Percentiles rank a stretch among this genome's conserved stretches.
Conservation (phyloP, 2,113 vertebrate species). For the Zingel zingel region DNA sequence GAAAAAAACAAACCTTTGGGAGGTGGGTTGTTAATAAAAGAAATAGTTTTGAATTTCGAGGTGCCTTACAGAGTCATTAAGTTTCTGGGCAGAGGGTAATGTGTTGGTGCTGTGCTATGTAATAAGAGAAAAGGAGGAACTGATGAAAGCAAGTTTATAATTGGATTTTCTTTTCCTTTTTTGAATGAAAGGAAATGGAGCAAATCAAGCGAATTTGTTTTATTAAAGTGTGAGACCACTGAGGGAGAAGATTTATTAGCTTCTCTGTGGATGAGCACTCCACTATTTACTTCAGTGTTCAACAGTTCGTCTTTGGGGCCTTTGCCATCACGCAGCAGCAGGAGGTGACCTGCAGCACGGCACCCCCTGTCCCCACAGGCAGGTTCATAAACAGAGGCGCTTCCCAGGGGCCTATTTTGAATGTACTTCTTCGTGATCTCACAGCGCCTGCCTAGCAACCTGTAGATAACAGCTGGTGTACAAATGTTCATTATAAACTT, state of each 20-base stretch:
- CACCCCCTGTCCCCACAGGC: constrained; percentile 13
- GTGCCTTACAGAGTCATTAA: not conserved
- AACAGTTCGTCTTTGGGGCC: constrained; percentile 38
- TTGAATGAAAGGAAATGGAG: not conserved
- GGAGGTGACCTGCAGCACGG: constrained; percentile 29
- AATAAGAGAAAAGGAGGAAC: not conserved
- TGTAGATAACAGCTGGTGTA: constrained; percentile 30
- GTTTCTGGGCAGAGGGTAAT: not conserved
- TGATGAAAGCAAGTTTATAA: not conserved
- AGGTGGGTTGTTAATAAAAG: not conserved
- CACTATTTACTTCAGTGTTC: constrained; percentile 9
- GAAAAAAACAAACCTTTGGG: not conserved
- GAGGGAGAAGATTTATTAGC: not conserved
- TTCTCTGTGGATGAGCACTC: not conserved
- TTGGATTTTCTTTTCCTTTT: not conserved
- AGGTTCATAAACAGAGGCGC: constrained; percentile 49
- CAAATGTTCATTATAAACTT: not conserved
- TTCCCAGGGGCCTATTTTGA: constrained; percentile 25
- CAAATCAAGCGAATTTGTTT: not conserved
- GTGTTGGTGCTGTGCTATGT: not conserved
- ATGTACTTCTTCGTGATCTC: constrained; percentile 7
- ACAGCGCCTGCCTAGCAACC: constrained; percentile 20
- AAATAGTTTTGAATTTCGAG: no score
- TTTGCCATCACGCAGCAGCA: constrained; percentile 27
- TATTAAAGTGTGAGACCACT: no score